A percentile compares a stretch with the other conserved stretches of the same genome.
phyloP scores from a whole-genome alignment of 1,140 invertebrate species.

The Pogonus chalceus region DNA sequence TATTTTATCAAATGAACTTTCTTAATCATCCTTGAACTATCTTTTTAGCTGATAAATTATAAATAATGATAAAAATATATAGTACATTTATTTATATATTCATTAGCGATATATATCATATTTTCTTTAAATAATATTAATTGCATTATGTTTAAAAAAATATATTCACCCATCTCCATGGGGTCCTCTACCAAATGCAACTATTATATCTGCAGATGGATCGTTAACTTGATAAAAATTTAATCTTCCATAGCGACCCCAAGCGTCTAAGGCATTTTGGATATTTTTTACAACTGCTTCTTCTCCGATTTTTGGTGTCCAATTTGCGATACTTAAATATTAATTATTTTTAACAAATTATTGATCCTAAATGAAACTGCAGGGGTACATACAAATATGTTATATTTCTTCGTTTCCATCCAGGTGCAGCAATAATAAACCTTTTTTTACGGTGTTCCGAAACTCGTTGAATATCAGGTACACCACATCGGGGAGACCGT shows the following conservation, averaged over 20 bases:
- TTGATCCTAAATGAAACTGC: not conserved
- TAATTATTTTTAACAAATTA: not conserved
- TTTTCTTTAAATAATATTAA: too few species aligned
- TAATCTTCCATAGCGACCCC: slow-evolving; percentile 51
- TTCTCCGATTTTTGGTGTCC: slow-evolving; percentile 46
- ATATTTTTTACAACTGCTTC: slow-evolving; percentile 42
- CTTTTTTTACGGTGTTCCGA: slow-evolving; percentile 36
- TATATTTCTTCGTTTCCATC: slow-evolving; percentile 51
- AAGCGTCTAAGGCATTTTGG: slow-evolving; percentile 45
- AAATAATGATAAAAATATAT: slow-evolving; percentile 3
- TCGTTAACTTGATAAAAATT: slow-evolving; percentile 38
- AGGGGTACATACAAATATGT: slow-evolving; percentile 45
- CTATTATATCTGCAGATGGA: slow-evolving; percentile 50
- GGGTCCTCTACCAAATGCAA: slow-evolving; percentile 48
- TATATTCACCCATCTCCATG: slow-evolving; percentile 52
- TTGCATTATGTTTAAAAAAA: too few species aligned
- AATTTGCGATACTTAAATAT: slow-evolving; percentile 49
- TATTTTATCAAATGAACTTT: too few species aligned
- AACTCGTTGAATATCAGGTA: slow-evolving; percentile 43
- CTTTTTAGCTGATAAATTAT: not conserved
- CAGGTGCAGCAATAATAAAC: slow-evolving; percentile 43
- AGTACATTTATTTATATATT: not conserved
- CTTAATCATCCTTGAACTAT: too few species aligned
- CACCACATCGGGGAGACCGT: slow-evolving; percentile 51
- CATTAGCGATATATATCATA: too few species aligned